phyloP scores from a whole-genome alignment of 2,797 vertebrate species.

The Erethizon dorsatum region DNA sequence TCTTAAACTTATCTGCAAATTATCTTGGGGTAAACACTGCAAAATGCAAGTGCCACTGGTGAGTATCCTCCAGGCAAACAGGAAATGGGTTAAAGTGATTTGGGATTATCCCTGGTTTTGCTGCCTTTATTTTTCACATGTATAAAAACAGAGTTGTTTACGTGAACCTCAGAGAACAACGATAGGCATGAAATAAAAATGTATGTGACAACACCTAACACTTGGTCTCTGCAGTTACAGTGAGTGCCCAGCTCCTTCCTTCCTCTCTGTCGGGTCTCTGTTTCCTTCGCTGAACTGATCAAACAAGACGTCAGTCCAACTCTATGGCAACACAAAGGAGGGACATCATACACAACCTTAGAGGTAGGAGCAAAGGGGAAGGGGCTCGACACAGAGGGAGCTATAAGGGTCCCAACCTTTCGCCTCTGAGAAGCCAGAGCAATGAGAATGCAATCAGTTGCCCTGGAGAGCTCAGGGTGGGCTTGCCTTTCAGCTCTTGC shows the following conservation, averaged over 20 bases:
- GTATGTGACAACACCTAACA: not conserved
- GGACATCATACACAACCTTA: not conserved
- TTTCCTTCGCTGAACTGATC: not conserved
- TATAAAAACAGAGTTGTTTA: not conserved
- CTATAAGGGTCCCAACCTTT: fast-evolving
- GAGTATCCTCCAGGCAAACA: not conserved
- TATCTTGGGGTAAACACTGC: not conserved
- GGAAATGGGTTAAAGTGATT: not conserved
- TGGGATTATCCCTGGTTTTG: not conserved
- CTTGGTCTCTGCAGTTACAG: not conserved
- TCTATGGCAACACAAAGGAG: not conserved
- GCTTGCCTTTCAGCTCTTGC: not conserved
- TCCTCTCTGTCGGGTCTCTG: not conserved
- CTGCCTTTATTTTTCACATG: not conserved
- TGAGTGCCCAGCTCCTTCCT: not conserved
- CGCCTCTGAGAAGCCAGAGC: not conserved
- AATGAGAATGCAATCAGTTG: fast-evolving
- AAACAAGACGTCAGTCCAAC: not conserved
- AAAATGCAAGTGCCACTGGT: not conserved
- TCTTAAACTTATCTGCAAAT: not conserved
- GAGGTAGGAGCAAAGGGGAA: not conserved
- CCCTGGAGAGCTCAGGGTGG: not conserved
- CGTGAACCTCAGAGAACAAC: not conserved
- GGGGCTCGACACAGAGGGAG: not conserved
- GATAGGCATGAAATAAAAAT: not conserved